These are phyloP conservation scores for Rhinopomastus cyanomelas DNA, from an alignment of 2,113 vertebrate species.

Conservation along the genomic window DNA sequence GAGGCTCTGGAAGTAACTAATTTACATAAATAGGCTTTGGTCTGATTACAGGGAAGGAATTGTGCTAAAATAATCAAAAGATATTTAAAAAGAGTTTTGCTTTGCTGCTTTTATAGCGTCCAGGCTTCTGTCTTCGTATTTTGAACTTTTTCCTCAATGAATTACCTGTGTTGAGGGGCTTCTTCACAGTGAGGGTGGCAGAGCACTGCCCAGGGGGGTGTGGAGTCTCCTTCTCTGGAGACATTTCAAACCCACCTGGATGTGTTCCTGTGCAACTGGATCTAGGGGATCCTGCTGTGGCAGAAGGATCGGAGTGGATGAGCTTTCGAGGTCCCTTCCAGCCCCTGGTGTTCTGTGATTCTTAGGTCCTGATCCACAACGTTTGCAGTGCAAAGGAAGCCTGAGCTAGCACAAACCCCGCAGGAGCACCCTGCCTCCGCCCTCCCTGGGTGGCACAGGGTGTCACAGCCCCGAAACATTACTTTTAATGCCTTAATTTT, in stretches of 20 bases:
- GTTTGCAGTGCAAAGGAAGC: neutral
- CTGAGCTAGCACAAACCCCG: conserved; percentile 24
- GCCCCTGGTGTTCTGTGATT: too few species aligned
- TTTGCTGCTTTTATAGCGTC: conserved; percentile 30
- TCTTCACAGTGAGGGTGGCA: too few species aligned
- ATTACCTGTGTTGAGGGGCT: neutral
- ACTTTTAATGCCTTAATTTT: conserved; percentile 52
- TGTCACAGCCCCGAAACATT: conserved; percentile 40
- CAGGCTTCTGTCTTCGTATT: conserved; percentile 13
- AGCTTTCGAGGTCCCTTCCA: too few species aligned
- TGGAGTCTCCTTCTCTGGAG: too few species aligned
- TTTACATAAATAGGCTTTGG: conserved; percentile 74
- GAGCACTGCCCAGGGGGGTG: too few species aligned
- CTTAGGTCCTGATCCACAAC: too few species aligned
- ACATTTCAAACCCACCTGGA: too few species aligned
- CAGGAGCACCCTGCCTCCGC: conserved; percentile 25
- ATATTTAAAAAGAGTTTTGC: conserved; percentile 50
- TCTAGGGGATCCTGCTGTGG: too few species aligned
- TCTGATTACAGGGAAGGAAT: conserved; percentile 74
- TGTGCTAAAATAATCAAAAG: conserved; percentile 72
- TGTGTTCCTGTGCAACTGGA: too few species aligned
- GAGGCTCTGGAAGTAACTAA: conserved; percentile 74
- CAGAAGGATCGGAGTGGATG: too few species aligned
- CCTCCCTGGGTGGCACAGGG: neutral
- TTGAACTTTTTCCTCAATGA: conserved; percentile 22